Percentiles rank a stretch among this genome's conserved stretches.
These are phyloP conservation scores for Platyscapa corneri DNA, from an alignment of 1,140 invertebrate species.

Conservation along the genomic window DNA sequence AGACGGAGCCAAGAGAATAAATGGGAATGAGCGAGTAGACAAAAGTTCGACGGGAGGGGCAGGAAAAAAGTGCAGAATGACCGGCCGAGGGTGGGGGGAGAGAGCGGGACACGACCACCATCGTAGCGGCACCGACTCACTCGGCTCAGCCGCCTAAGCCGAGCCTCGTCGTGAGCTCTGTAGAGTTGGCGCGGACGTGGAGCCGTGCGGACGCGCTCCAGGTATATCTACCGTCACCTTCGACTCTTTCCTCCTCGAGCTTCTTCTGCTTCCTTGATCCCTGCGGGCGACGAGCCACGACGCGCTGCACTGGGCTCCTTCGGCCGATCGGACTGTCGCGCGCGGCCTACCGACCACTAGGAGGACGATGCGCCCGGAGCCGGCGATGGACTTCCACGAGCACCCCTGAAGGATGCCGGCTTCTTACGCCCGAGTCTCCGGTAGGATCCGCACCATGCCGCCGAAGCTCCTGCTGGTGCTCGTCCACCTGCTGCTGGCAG, in stretches of 20 bases:
- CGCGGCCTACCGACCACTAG: too few species aligned
- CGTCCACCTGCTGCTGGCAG: background rate
- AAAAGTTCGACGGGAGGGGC: conserved; percentile 1
- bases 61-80: conserved; percentile 22
- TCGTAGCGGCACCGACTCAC: background rate
- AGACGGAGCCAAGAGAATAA: background rate
- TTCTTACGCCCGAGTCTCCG: background rate
- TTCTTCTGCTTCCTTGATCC: background rate
- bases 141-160: background rate
- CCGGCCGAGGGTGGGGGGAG: background rate
- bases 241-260: background rate
- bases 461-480: background rate
- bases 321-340: too few species aligned
- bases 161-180: background rate
- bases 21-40: background rate
- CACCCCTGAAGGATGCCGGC: background rate
- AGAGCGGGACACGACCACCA: background rate
- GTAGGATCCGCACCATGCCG: background rate
- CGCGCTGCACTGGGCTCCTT: too few species aligned
- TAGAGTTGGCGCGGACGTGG: background rate
- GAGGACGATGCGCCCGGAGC: too few species aligned
- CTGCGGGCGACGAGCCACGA: too few species aligned
- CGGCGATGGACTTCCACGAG: background rate
- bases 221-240: background rate
- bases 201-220: background rate